Conservation (phyloP, 2,888 invertebrate genomes). For the Abscondita cerata region DNA sequence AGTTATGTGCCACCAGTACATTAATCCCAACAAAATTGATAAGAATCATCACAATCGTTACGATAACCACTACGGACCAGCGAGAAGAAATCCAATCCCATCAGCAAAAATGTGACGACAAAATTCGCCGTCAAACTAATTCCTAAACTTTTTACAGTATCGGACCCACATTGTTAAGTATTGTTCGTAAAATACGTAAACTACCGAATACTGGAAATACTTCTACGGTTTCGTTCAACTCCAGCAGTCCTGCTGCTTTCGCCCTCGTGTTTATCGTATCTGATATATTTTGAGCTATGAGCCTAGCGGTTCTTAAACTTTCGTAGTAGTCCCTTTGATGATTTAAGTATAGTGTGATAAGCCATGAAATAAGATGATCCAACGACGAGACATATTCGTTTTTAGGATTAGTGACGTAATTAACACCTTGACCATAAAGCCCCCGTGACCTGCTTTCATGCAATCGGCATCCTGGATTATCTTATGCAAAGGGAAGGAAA, state of each 20-base stretch:
- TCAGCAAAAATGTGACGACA: slow-evolving; percentile 87
- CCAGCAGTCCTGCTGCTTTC: slow-evolving; percentile 60
- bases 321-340: slow-evolving; percentile 88
- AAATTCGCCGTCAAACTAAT: slow-evolving; percentile 94
- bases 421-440: slow-evolving; percentile 78
- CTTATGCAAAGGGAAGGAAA: slow-evolving; percentile 83
- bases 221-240: slow-evolving; percentile 33
- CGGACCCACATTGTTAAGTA: slow-evolving; percentile 94
- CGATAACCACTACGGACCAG: slow-evolving; percentile 87
- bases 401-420: slow-evolving; percentile 60
- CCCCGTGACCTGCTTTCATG: slow-evolving; percentile 87
- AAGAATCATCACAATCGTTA: slow-evolving; percentile 94
- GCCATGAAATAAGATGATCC: slow-evolving; percentile 91
- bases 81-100: slow-evolving; percentile 93
- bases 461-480: slow-evolving; percentile 81
- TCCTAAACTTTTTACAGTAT: slow-evolving; percentile 85
- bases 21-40: slow-evolving; percentile 92
- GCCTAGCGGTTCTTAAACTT: slow-evolving; percentile 82
- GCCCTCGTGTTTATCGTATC: slow-evolving; percentile 75
- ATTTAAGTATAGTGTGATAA: slow-evolving; percentile 91
- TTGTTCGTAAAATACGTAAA: slow-evolving; percentile 99
- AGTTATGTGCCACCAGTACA: slow-evolving; percentile 97
- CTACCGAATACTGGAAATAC: slow-evolving; percentile 92
- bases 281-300: slow-evolving; percentile 84
- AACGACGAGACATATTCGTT: slow-evolving; percentile 68